A percentile compares a stretch with the other conserved stretches of the same genome.
These are phyloP conservation scores for Morbakka virulenta DNA, from an alignment of 30 jellyfish, hydroid and myxozoan species.

Conservation along the genomic window DNA sequence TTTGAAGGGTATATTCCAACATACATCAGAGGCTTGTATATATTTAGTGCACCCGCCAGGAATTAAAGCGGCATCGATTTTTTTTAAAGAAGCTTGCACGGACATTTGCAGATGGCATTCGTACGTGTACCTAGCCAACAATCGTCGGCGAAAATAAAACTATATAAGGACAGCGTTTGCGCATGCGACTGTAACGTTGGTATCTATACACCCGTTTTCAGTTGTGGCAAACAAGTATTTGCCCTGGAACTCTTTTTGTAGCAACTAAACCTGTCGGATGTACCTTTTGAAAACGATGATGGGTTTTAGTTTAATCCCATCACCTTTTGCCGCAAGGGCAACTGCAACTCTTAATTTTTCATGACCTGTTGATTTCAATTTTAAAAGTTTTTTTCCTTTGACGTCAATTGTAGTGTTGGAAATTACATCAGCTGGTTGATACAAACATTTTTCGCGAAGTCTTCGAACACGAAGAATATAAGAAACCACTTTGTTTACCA, in stretches of 20 bases:
- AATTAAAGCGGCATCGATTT: no score
- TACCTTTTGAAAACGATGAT: not conserved
- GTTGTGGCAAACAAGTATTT: not conserved
- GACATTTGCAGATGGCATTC: no score
- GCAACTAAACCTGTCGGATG: not conserved
- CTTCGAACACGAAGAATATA: no score
- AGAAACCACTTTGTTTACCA: not conserved
- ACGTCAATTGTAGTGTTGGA: not conserved
- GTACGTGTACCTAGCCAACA: not conserved
- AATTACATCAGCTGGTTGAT: not conserved
- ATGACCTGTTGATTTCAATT: constrained; percentile 1
- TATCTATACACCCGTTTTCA: not conserved
- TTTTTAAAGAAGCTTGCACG: no score
- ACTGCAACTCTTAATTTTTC: not conserved
- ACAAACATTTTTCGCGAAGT: no score
- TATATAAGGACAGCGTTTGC: not conserved
- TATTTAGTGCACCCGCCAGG: no score
- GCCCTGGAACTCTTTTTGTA: not conserved
- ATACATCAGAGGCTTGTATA: no score
- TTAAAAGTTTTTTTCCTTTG: not conserved
- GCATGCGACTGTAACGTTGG: not conserved
- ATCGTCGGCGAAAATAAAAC: not conserved
- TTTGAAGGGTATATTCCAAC: no score
- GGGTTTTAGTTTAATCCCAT: not conserved
- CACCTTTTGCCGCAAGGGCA: no score